phyloP scores from a whole-genome alignment of 2,113 vertebrate genomes.

The Coptodon bakossiorum region DNA sequence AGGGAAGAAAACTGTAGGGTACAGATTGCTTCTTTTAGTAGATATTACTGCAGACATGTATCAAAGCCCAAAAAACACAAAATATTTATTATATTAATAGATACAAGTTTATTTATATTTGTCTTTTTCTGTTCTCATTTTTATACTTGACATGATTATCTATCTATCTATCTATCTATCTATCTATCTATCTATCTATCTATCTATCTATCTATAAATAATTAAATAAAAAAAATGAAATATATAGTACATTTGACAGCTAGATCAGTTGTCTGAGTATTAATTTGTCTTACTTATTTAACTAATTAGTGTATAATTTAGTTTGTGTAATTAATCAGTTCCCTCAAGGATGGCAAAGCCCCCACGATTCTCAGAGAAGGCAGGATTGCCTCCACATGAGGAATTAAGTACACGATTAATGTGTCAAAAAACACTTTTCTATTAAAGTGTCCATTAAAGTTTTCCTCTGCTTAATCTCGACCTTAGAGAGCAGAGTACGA shows the following conservation, averaged over 20 bases:
- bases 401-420: not conserved
- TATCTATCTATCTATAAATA: not conserved
- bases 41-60: not conserved
- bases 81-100: not conserved
- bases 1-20: not conserved
- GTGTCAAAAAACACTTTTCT: not conserved
- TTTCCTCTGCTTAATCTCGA: not conserved
- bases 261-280: not conserved
- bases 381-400: not conserved
- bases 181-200: too few relatives aligned
- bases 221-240: not conserved
- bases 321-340: not conserved
- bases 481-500: not conserved
- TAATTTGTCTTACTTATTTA: not conserved
- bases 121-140: not conserved
- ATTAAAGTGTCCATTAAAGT: not conserved
- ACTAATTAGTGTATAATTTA: not conserved
- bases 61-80: not conserved
- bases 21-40: not conserved
- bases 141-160: not conserved
- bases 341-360: not conserved
- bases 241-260: not conserved
- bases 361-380: not conserved
- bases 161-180: not conserved
- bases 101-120: not conserved